Base-by-base conservation (phyloP, 2,113 vertebrate genomes). In the Neotragus moschatus region DNA sequence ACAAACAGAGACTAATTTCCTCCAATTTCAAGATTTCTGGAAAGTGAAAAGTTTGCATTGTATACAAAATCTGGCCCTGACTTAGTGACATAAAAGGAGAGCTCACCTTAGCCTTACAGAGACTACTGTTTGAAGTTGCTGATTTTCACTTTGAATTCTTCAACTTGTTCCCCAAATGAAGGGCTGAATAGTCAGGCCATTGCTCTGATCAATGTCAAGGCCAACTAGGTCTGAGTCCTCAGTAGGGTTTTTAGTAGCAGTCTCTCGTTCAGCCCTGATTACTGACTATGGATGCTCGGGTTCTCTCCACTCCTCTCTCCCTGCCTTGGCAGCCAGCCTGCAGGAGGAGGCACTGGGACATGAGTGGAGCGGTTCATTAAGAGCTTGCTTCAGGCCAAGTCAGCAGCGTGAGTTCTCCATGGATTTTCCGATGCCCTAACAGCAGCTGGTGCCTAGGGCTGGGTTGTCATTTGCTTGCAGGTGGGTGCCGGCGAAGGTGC, bases 391-490 rank as follows among this genome's bases (percentile, higher is more conserved):
- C 49, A 12, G 17, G 36, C 73, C 61, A 12, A 8, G 43, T 23
- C 21, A 47, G 82, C 36, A 79, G 26, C 0, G 0, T 7, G 55
- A 33, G 12, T 39, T 58, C 51, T 73, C 15, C 39, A 3, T 30
- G 12, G 26, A 7, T 6, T 55, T n/a, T 43, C 26, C 17, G 82
- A 84, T 97, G 95, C 61, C 88, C 55, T 89, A 13, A 21, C 16
- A 43, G 0, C n/a, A 56, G 45, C 63, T 79, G 43, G 43, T 55
- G 28, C 16, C 19, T 61, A 92, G 60, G 53, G 70, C 70, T n/a
- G 91, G 89, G 33, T 92, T 77, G 89, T 39, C 30, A 0, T 96
- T 70, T 56, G 85, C 97, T 70, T 60, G 85, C 97, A 94, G 97
- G 95, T 30, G 87, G 86, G n/a, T 75, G 90, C 73, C 92, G 43